phyloP scores from a whole-genome alignment of 1,140 invertebrate species.

The Heterodera carotae region DNA sequence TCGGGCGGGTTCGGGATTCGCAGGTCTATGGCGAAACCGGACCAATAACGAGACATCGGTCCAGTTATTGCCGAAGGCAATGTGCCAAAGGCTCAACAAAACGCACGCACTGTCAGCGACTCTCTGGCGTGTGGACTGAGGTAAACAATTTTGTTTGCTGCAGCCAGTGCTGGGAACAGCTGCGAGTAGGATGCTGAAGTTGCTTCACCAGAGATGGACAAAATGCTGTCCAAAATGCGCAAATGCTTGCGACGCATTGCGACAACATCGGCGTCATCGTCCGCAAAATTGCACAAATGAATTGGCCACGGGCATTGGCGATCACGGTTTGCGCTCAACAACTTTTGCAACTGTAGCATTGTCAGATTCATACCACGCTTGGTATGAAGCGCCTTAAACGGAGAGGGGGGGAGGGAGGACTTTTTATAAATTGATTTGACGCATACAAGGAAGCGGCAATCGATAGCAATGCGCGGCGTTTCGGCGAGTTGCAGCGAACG shows the following conservation, averaged over 20 bases:
- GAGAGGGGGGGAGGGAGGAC: background rate
- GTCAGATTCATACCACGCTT: slow-evolving; percentile 35
- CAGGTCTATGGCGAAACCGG: too few species aligned
- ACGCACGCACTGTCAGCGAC: slow-evolving; percentile 18
- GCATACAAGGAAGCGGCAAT: slow-evolving; percentile 33
- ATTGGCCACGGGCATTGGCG: slow-evolving; percentile 32
- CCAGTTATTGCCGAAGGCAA: too few species aligned
- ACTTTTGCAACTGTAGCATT: slow-evolving; percentile 25
- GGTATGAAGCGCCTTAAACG: slow-evolving; percentile 7
- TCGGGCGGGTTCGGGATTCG: too few species aligned
- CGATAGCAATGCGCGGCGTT: slow-evolving; percentile 36
- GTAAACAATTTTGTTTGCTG: slow-evolving; percentile 31
- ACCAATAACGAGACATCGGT: too few species aligned
- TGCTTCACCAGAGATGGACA: slow-evolving; percentile 7
- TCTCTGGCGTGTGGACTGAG: slow-evolving; percentile 42
- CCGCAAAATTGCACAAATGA: slow-evolving; percentile 31
- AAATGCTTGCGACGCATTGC: background rate
- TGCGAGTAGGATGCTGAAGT: slow-evolving; percentile 36
- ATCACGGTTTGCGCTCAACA: slow-evolving; percentile 23
- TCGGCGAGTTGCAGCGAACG: slow-evolving; percentile 21
- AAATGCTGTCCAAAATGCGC: slow-evolving; percentile 1
- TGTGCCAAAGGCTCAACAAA: too few species aligned
- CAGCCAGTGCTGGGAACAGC: slow-evolving; percentile 28
- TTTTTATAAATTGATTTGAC: too few species aligned
- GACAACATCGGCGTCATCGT: background rate